These are phyloP conservation scores for Tetragnatha versicolor DNA, from an alignment of 1,140 invertebrate genomes.

Conservation along the genomic window DNA sequence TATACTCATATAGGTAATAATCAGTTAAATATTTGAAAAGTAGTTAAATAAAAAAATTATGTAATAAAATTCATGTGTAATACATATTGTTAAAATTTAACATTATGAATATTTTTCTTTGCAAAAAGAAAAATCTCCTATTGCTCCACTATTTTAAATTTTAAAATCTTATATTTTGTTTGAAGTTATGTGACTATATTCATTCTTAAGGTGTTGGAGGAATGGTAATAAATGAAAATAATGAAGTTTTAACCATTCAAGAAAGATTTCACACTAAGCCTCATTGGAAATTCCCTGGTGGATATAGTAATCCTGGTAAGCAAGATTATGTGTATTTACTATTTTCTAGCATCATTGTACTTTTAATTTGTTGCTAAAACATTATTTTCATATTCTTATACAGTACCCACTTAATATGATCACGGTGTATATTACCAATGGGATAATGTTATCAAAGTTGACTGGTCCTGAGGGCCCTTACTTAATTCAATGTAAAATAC, in stretches of 20 bases:
- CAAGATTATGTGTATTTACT: slow-evolving; percentile 7
- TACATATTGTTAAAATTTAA: background rate
- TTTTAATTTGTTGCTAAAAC: too few relatives aligned
- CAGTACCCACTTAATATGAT: too few relatives aligned
- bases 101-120: background rate
- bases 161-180: background rate
- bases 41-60: background rate
- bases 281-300: slow-evolving; percentile 90
- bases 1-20: slow-evolving; percentile 78
- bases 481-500: too few relatives aligned
- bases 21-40: slow-evolving; percentile 15
- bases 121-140: background rate
- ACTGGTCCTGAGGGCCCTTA: too few relatives aligned
- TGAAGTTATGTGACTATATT: background rate
- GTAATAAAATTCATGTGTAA: background rate
- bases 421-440: too few relatives aligned
- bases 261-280: slow-evolving; percentile 72
- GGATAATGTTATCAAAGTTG: too few relatives aligned
- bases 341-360: too few relatives aligned
- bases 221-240: slow-evolving; percentile 78
- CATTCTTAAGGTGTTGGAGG: slow-evolving; percentile 74
- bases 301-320: slow-evolving; percentile 83
- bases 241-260: slow-evolving; percentile 79
- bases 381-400: too few relatives aligned
- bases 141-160: background rate